Evolutionary conservation across 2,888 invertebrate species (phyloP).

Genomic region (Eulithis testata): DNA sequence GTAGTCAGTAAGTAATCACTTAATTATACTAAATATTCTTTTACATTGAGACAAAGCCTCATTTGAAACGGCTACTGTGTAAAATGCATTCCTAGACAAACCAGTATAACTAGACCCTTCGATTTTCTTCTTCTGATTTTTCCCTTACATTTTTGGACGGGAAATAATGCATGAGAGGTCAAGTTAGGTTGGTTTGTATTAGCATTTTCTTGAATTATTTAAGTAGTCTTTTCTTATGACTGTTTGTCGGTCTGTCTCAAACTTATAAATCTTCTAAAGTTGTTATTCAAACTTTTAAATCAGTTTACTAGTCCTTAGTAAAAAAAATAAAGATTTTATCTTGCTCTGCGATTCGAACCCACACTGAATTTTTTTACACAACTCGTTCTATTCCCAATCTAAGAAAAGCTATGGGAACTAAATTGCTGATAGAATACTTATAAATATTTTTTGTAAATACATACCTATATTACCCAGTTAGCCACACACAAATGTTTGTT

Average conservation of each 20-base stretch:
- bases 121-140: constrained; percentile 15
- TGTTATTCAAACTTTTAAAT: no score
- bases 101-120: constrained; percentile 36
- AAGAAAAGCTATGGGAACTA: no score
- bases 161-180: constrained; percentile 39
- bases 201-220: constrained; percentile 60
- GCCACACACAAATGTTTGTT: no score
- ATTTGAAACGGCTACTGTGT: constrained; percentile 31
- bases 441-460: no score
- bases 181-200: constrained; percentile 37
- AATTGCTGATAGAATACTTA: no score
- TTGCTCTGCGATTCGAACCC: no score
- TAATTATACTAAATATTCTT: constrained; percentile 35
- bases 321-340: no score
- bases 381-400: no score
- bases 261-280: no score
- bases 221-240: constrained; percentile 64
- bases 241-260: constrained; percentile 52
- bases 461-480: no score
- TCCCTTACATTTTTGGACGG: constrained; percentile 22
- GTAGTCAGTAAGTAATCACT: constrained; percentile 31
- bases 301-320: no score
- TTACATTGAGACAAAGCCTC: constrained; percentile 15
- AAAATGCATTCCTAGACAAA: constrained; percentile 15
- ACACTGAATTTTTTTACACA: no score